Base-by-base conservation (phyloP, 1,140 invertebrate species). In the Gryon sp. region DNA sequence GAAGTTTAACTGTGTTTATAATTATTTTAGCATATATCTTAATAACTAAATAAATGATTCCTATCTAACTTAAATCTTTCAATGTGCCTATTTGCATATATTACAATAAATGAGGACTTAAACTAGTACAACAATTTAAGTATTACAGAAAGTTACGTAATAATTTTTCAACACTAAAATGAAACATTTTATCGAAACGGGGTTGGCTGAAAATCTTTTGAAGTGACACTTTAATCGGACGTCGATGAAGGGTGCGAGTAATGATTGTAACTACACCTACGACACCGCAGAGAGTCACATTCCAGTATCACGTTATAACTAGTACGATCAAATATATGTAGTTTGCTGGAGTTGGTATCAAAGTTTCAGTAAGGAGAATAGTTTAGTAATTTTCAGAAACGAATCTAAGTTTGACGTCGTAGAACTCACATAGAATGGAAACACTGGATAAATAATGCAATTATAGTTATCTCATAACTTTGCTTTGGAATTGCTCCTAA, bases 281-380 rank as follows among this genome's bases (percentile, higher is more conserved):
- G 65, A 59, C 73, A 76, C 65, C 74, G 45, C 65, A 41, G 66
- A 65, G 65, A 77, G 50, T 68, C 63, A 63, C 66, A 77, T 63
- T 68, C 60, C 40, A 46, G 45, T 68, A 72, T 77, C 68, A 62
- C 75, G 75, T 77, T 68, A 72, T 72, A 65, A 68, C 75, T 68
- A 68, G 60, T 41, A 62, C 68, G 68, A 65, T 65, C 75, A 72
- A 77, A 55, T 77, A 62, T 77, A 68, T 77, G 75, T 55, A 77
- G 66, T 77, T 77, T 77, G 62, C 72, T 72, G 53, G 55, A 77
- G 75, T 77, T 72, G 46, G 62, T 72, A 72, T 76, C 60, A 72
- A 59, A 72, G 66, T 77, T 77, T 77, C 55, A 68, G 75, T 77
- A 77, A 72, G 75, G 75, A 77, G 75, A 77, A 77, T 77, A 77